phyloP scores from a whole-genome alignment of 2,113 vertebrate species.

The Indicator maculatus region DNA sequence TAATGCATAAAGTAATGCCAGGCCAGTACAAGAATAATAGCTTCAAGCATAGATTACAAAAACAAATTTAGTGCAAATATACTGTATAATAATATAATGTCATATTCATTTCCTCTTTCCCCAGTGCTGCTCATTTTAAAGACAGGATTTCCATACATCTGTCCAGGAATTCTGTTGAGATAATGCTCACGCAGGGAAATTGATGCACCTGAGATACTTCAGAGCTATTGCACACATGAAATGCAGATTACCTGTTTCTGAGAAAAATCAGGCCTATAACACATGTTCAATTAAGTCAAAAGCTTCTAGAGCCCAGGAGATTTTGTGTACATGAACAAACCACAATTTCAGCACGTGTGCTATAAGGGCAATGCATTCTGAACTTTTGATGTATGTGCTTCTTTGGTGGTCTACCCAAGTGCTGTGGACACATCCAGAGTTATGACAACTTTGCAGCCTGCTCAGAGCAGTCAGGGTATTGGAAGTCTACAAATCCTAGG shows the following conservation, averaged over 20 bases:
- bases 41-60: background rate
- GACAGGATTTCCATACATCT: slow-evolving; percentile 4
- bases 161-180: slow-evolving; percentile 12
- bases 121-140: background rate
- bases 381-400: fast-evolving
- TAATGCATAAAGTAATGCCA: background rate
- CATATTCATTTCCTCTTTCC: background rate
- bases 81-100: background rate
- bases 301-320: slow-evolving; percentile 25
- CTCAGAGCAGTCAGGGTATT: background rate
- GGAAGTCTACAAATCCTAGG: background rate
- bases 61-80: slow-evolving; percentile 12
- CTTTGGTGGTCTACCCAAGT: background rate
- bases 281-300: slow-evolving; percentile 22
- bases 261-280: slow-evolving; percentile 35
- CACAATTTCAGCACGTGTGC: background rate
- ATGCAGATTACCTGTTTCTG: slow-evolving; percentile 54
- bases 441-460: background rate
- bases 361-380: background rate
- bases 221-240: background rate
- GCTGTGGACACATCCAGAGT: background rate
- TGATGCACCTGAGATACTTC: slow-evolving; percentile 45
- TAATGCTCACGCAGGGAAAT: background rate
- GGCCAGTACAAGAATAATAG: background rate
- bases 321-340: background rate